A percentile compares a stretch with the other conserved stretches of the same genome.
These are phyloP conservation scores for Drosophila obscura DNA, from an alignment of 1,140 invertebrate genomes.

Conservation along the genomic window DNA sequence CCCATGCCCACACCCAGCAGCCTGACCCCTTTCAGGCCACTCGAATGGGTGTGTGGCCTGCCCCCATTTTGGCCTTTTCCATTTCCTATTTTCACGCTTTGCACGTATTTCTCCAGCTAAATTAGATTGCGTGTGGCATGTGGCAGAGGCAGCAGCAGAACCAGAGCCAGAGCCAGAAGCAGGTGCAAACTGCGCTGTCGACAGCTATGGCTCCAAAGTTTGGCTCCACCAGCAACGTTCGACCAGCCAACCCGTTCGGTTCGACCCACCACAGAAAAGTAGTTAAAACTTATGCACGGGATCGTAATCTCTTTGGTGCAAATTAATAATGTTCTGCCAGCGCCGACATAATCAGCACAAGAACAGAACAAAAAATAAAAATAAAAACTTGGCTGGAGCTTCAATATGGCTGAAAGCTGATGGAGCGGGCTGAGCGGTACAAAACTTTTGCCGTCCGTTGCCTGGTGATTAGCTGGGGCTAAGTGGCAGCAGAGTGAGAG, in stretches of 20 bases:
- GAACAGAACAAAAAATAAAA: background rate
- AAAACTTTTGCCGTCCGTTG: too few relatives aligned
- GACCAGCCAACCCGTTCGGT: too few relatives aligned
- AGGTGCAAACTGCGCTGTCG: constrained; percentile 66
- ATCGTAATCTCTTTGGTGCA: constrained; percentile 33
- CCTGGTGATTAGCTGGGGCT: too few relatives aligned
- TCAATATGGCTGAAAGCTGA: too few relatives aligned
- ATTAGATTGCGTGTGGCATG: constrained; percentile 77
- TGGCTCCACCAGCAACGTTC: background rate
- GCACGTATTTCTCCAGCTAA: constrained; percentile 61
- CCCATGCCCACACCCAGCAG: background rate
- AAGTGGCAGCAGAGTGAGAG: too few relatives aligned
- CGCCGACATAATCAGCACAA: constrained; percentile 9
- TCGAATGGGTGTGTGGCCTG: constrained; percentile 42
- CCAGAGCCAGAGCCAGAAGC: constrained; percentile 30
- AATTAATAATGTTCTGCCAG: constrained; percentile 42
- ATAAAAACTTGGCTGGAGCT: background rate
- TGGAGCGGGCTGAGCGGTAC: too few relatives aligned
- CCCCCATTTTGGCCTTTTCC: constrained; percentile 26
- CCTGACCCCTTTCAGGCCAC: constrained; percentile 14
- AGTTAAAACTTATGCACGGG: constrained; percentile 25
- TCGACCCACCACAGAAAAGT: too few relatives aligned
- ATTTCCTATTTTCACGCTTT: constrained; percentile 48
- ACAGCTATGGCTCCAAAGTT: constrained; percentile 34
- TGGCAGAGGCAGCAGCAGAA: constrained; percentile 27